Evolutionary conservation across 2,888 invertebrate genomes (phyloP), one percentile per base, ranked within the genome.

Genomic region (Erebia ligea): DNA sequence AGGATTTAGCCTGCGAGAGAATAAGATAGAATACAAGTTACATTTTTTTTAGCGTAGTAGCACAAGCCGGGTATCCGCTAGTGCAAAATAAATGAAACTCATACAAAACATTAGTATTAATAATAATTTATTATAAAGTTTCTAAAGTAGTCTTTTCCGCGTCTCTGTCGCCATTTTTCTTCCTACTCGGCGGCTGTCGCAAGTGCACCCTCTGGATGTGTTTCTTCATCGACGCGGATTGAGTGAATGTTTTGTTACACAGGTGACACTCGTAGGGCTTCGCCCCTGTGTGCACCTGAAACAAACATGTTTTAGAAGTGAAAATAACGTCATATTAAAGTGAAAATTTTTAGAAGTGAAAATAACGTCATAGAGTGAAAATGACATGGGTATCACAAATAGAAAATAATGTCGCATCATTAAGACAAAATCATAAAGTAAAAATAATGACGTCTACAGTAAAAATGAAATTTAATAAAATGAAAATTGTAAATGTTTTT

Each of bases 211-310:
- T 82, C 5, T 81, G 80, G 0, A 90, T 82, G 77, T 92, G 92
- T 0, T 86, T 77, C 67, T 90, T 91, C 10, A 91, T 70, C 0
- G 90, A 91, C 74, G 89, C 90, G 0, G 91, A 91, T 45, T 91
- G 92, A 15, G 84, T 89, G 81, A 92, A 92, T 0, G 82, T 82
- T 64, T 90, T 87, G 0, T 83, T 78, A 68, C 92, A 92, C 2
- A 85, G 83, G 50, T 85, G 84, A 62, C 92, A 91, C 0, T 77
- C 78, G 76, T 90, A 91, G 0, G 92, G 91, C 69, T 89, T 90
- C 0, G 80, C 88, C 0, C 91, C 91, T 0, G 91, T 90, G 79
- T 91, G 91, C 0, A 91, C 88, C 90, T 91, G 82, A 0, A 63
- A 71, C 2, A 56, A 3, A 54, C 10, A 19, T 54, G 10, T 54